Percentiles rank a stretch among this genome's conserved stretches.
Conservation (phyloP, 2,888 invertebrate genomes). For the Isotomurus palustris region DNA sequence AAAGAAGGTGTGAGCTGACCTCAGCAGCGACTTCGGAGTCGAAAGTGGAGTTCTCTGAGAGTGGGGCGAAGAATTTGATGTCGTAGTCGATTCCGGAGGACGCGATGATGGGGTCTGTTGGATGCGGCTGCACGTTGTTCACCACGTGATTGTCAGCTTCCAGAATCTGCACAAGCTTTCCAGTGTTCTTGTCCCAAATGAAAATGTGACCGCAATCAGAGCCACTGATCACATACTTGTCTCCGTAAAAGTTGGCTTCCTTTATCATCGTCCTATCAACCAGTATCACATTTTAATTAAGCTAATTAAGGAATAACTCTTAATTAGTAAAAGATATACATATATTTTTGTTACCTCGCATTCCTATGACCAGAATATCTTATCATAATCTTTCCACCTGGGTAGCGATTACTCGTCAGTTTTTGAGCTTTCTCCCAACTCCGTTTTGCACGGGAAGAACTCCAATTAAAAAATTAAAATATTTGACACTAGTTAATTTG, state of each 20-base stretch:
- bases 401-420: neutral
- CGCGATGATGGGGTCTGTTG: constrained; percentile 67
- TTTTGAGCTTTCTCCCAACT: constrained; percentile 4
- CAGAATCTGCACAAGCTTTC: constrained; percentile 66
- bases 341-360: constrained; percentile 56
- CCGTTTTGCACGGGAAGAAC: constrained; percentile 4
- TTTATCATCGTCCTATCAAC: constrained; percentile 82
- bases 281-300: too few relatives aligned
- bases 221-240: constrained; percentile 75
- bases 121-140: constrained; percentile 80
- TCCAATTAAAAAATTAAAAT: neutral
- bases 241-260: constrained; percentile 80
- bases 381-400: constrained; percentile 46
- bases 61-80: constrained; percentile 75
- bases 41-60: constrained; percentile 59
- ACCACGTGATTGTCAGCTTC: constrained; percentile 75
- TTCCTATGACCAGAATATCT: constrained; percentile 75
- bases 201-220: constrained; percentile 85
- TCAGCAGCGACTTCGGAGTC: constrained; percentile 61
- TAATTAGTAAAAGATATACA: too few relatives aligned
- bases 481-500: neutral
- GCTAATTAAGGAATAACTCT: too few relatives aligned
- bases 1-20: constrained; percentile 49
- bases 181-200: constrained; percentile 67
- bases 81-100: constrained; percentile 86